phyloP scores from a whole-genome alignment of 2,888 invertebrate species.

The Camponotus fellah region DNA sequence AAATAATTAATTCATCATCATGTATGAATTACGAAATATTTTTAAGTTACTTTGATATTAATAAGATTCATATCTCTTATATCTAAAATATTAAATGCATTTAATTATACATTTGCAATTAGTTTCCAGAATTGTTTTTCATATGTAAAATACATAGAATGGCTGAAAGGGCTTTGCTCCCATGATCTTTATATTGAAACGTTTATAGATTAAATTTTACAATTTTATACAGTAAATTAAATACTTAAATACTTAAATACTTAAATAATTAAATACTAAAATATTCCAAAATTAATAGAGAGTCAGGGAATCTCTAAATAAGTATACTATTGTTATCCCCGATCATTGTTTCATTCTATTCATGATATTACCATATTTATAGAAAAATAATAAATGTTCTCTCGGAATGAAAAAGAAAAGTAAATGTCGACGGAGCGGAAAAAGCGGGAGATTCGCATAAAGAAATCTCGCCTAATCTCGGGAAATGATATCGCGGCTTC shows the following conservation, averaged over 20 bases:
- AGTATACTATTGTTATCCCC: not conserved
- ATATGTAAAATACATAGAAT: not conserved
- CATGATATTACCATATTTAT: not conserved
- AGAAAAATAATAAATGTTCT: conserved; percentile 11
- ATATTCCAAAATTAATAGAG: not conserved
- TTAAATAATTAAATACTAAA: not conserved
- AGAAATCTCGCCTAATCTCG: conserved; percentile 43
- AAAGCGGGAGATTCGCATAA: conserved; percentile 13
- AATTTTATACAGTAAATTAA: not conserved
- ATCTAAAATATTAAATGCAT: not conserved
- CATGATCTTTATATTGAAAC: not conserved
- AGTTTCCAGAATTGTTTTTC: not conserved
- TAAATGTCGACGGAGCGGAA: not conserved
- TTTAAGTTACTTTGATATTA: not conserved
- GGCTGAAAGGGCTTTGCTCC: not conserved
- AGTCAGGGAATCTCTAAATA: not conserved
- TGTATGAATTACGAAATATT: not conserved
- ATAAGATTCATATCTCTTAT: not conserved
- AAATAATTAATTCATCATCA: not conserved
- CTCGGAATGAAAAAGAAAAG: not conserved
- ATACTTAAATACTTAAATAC: not conserved
- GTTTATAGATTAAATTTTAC: not conserved
- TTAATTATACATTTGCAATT: not conserved
- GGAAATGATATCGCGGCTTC: conserved; percentile 53
- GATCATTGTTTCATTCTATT: not conserved